A percentile compares a stretch with the other conserved stretches of the same genome.
Evolutionary conservation across 2,797 vertebrate genomes (phyloP).

Genomic region (Leucoraja ocellata): DNA sequence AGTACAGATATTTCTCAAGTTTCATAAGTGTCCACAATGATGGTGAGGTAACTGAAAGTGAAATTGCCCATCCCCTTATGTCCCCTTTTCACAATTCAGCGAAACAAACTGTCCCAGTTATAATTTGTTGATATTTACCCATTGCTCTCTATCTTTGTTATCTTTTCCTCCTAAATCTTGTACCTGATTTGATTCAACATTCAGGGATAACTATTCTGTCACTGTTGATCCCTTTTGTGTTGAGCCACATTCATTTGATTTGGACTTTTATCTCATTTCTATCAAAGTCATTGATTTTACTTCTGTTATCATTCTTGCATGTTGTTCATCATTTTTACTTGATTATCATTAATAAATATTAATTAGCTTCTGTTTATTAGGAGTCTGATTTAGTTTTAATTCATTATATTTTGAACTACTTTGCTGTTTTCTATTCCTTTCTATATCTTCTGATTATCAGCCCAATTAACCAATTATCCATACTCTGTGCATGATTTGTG

Average conservation of each 20-base stretch:
- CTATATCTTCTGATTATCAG: background rate
- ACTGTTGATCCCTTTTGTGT: background rate
- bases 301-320: background rate
- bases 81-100: background rate
- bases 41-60: background rate
- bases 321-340: background rate
- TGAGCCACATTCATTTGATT: background rate
- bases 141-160: background rate
- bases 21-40: background rate
- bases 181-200: background rate
- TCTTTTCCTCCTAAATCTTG: background rate
- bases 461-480: background rate
- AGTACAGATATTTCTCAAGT: background rate
- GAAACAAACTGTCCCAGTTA: background rate
- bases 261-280: background rate
- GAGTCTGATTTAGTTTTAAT: background rate
- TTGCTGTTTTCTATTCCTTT: background rate
- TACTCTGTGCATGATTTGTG: background rate
- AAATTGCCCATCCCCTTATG: background rate
- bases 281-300: background rate
- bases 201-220: background rate
- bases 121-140: background rate
- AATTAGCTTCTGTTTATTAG: background rate
- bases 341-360: background rate
- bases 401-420: background rate